Evolutionary conservation across 2,888 invertebrate genomes (phyloP).

Genomic region (Pollenia angustigena): DNA sequence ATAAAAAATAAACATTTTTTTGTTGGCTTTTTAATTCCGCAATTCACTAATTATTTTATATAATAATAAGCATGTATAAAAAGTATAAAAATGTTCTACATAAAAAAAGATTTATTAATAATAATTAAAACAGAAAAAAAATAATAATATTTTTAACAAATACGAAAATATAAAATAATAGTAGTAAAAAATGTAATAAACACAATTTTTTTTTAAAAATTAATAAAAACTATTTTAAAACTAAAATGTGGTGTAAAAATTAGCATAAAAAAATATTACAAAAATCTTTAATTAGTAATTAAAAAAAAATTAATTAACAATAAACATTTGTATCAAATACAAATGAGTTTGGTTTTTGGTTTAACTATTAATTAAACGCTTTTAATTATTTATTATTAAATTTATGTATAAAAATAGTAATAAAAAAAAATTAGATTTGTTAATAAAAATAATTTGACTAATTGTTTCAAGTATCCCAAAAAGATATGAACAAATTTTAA

Average conservation of each 20-base stretch:
- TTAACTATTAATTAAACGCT: conserved; percentile 12
- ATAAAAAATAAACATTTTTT: conserved; percentile 65
- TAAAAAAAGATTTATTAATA: conserved; percentile 70
- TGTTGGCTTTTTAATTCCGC: conserved; percentile 8
- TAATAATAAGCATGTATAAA: conserved; percentile 74
- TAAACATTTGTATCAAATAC: conserved; percentile 37
- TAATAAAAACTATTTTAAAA: conserved; percentile 43
- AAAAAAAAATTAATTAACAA: conserved; percentile 34
- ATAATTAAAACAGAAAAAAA: conserved; percentile 63
- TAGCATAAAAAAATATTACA: conserved; percentile 49
- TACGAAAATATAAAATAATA: conserved; percentile 62
- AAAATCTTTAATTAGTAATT: conserved; percentile 1
- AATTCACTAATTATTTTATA: conserved; percentile 57
- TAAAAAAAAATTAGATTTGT: conserved; percentile 15
- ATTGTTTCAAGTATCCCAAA: conserved; percentile 34
- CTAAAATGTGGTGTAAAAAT: conserved; percentile 30
- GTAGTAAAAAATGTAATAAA: conserved; percentile 39
- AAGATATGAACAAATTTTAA: conserved; percentile 40
- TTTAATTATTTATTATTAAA: conserved; percentile 33
- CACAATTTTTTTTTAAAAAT: conserved; percentile 23
- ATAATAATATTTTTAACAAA: conserved; percentile 56
- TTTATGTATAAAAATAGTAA: conserved; percentile 29
- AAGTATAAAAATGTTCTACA: conserved; percentile 75
- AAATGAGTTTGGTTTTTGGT: conserved; percentile 10
- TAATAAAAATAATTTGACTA: conserved; percentile 56